Conservation (phyloP, 1,140 invertebrate genomes). For the Leptinotarsa lineolata region DNA sequence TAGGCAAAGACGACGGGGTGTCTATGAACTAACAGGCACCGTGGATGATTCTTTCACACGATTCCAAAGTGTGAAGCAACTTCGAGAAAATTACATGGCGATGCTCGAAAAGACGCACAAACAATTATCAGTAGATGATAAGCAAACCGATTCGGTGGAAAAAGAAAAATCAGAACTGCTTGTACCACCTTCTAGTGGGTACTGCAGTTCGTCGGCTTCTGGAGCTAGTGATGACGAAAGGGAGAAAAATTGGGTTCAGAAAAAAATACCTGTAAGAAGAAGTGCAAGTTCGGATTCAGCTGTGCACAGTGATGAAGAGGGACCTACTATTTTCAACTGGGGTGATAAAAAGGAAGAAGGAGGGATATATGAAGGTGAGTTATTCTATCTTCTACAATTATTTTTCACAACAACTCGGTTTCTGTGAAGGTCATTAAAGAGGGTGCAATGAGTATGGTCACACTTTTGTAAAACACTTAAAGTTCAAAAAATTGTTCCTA, state of each 20-base stretch:
- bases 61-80: conserved; percentile 48
- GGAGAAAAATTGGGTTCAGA: conserved; percentile 34
- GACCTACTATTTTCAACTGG: conserved; percentile 45
- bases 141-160: conserved; percentile 22
- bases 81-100: conserved; percentile 47
- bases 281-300: conserved; percentile 63
- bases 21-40: conserved; percentile 37
- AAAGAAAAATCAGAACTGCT: conserved; percentile 34
- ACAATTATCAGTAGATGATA: conserved; percentile 7
- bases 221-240: conserved; percentile 51
- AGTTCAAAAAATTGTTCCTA: no score
- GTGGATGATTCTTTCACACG: conserved; percentile 28
- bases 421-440: no score
- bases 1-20: conserved; percentile 46
- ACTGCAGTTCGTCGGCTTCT: conserved; percentile 50
- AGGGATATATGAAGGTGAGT: conserved; percentile 4
- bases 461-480: no score
- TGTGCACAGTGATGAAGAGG: conserved; percentile 60
- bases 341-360: conserved; percentile 32
- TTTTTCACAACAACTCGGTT: not conserved
- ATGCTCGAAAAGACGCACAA: conserved; percentile 44
- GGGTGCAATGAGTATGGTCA: no score
- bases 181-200: conserved; percentile 48
- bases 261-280: conserved; percentile 46
- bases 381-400: no score